Base-by-base conservation (phyloP, 2,888 invertebrate genomes). In the Ectemnius continuus region DNA sequence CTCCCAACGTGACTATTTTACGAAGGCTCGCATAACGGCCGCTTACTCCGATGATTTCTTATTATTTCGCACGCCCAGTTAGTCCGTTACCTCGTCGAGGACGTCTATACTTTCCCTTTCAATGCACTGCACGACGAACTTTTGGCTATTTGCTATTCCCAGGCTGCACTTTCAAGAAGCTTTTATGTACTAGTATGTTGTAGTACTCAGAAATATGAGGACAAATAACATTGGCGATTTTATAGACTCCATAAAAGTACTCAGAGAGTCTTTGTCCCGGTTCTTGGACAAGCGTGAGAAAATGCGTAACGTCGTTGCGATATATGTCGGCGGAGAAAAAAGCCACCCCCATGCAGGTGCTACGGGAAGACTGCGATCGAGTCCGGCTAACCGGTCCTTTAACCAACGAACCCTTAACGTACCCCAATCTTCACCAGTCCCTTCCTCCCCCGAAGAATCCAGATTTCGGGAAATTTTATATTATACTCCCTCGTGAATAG, bases 381-480 rank as follows among this genome's bases (percentile, higher is more conserved):
- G 75, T 80, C 73, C 74, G 68, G 77, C 62, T 52, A 75, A 75
- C 74, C 75, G 61, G 56, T 47, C 81, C 69, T 80, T 81, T 79
- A 80, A 71, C 80, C 84, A 76, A 47, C 79, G 84, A 83, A 84
- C 85, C 85, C 77, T 83, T 85, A 78, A 81, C 73, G 79, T 78
- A 84, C 73, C 76, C 70, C 77, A 75, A 85, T 86, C 82, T 81
- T 69, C 75, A 83, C 81, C 75, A 76, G 70, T 70, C 76, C 26
- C 64, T 78, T 67, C 70, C 59, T 75, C 13, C 52, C 71, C 63
- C 66, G 67, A 59, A 52, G 76, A 85, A 82, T 87, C 83, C 85
- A 81, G 84, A 87, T 86, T 88, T 87, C 78, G 75, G 80, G 86
- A 87, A 86, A 86, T 84, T 84, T 84, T 83, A 83, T 84, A 85